phyloP scores from a whole-genome alignment of 2,888 invertebrate species.

The Glyphotaelius pellucidus region DNA sequence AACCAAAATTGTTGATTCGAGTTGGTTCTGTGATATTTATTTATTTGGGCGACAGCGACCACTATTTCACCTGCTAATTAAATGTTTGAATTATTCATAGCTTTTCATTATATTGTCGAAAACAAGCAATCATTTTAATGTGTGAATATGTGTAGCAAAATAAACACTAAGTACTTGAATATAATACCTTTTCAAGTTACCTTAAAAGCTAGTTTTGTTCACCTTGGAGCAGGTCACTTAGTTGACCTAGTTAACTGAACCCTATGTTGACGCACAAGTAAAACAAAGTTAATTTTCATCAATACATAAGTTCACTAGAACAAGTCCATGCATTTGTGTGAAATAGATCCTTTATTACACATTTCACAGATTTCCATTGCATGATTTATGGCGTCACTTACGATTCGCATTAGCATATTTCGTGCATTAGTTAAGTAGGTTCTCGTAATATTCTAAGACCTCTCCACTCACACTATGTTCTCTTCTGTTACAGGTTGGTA shows the following conservation, averaged over 20 bases:
- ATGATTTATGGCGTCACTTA: background rate
- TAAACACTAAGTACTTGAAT: background rate
- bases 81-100: too few species aligned
- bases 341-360: background rate
- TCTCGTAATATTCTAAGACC: background rate
- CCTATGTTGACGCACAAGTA: background rate
- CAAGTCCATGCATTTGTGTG: background rate
- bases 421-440: slow-evolving; percentile 19
- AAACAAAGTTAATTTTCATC: background rate
- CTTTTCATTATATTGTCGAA: too few species aligned
- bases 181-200: background rate
- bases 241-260: background rate
- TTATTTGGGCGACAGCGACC: too few species aligned
- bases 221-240: background rate
- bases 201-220: background rate
- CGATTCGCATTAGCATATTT: slow-evolving; percentile 10
- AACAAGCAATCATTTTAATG: background rate
- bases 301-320: background rate
- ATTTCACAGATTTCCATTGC: background rate
- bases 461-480: slow-evolving; percentile 10
- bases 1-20: background rate
- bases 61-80: background rate
- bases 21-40: background rate
- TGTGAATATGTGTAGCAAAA: background rate
- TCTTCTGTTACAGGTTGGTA: slow-evolving; percentile 41